Percentiles rank a stretch among this genome's conserved stretches.
phyloP scores from a whole-genome alignment of 1,140 invertebrate genomes.

The Harlomillsia oculata region DNA sequence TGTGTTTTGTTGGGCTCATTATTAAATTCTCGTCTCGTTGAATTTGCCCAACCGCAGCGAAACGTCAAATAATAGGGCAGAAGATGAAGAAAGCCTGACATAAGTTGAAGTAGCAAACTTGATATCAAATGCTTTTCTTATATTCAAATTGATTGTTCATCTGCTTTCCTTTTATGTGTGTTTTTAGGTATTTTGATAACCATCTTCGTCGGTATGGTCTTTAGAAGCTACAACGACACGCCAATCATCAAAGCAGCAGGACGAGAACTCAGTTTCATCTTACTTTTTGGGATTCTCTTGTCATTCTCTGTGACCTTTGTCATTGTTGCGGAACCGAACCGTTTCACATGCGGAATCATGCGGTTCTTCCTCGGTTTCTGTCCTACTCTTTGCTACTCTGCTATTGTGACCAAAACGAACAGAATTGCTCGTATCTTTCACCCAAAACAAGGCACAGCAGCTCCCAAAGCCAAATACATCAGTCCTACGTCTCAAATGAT shows the following conservation, averaged over 20 bases:
- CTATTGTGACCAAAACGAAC: slow-evolving; percentile 51
- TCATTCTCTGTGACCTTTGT: slow-evolving; percentile 51
- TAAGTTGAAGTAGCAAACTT: too few relatives aligned
- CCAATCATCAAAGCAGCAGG: slow-evolving; percentile 53
- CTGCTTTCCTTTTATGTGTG: too few relatives aligned
- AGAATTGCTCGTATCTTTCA: slow-evolving; percentile 51
- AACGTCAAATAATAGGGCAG: too few relatives aligned
- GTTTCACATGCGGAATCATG: slow-evolving; percentile 45
- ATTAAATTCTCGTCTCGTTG: too few relatives aligned
- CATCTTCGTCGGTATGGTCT: slow-evolving; percentile 55
- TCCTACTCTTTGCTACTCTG: slow-evolving; percentile 50
- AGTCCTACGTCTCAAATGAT: slow-evolving; percentile 42
- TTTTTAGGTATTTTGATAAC: slow-evolving; percentile 68
- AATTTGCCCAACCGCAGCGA: too few relatives aligned
- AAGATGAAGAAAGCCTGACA: too few relatives aligned
- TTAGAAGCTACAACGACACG: slow-evolving; percentile 52
- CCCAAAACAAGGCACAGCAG: slow-evolving; percentile 35
- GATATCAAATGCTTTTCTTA: too few relatives aligned
- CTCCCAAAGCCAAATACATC: slow-evolving; percentile 40
- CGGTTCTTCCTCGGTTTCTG: slow-evolving; percentile 49
- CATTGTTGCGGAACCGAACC: slow-evolving; percentile 45
- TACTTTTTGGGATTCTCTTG: slow-evolving; percentile 45
- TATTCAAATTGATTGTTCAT: too few relatives aligned
- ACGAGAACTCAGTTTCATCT: slow-evolving; percentile 44
- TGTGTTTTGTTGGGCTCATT: too few relatives aligned